These are phyloP conservation scores for Agrilus cyanescens DNA, from an alignment of 2,888 invertebrate genomes.

Conservation along the genomic window DNA sequence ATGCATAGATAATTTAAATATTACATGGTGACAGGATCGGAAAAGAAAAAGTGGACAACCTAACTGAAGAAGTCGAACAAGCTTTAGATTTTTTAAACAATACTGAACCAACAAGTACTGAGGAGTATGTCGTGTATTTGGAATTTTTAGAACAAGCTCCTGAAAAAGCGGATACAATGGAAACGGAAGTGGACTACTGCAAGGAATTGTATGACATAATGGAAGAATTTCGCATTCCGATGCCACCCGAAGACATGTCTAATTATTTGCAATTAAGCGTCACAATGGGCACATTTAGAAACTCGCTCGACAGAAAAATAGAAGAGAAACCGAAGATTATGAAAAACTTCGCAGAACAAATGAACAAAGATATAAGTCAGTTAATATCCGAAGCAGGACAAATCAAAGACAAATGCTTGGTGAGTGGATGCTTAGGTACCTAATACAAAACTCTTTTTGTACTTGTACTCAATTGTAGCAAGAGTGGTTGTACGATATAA, in stretches of 20 bases:
- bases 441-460: neutral
- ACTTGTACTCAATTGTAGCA: constrained; percentile 41
- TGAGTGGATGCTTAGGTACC: constrained; percentile 28
- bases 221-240: constrained; percentile 63
- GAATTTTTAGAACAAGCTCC: constrained; percentile 57
- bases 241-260: constrained; percentile 59
- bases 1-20: too few relatives aligned
- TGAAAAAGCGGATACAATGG: constrained; percentile 54
- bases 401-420: constrained; percentile 60
- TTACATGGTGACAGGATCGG: constrained; percentile 43
- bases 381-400: constrained; percentile 62
- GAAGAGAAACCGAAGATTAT: constrained; percentile 59
- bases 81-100: constrained; percentile 49
- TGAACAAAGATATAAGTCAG: constrained; percentile 66
- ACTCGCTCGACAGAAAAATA: constrained; percentile 56
- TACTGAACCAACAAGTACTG: constrained; percentile 55
- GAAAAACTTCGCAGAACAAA: constrained; percentile 55
- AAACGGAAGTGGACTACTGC: constrained; percentile 63
- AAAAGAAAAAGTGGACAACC: constrained; percentile 40
- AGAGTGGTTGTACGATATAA: constrained; percentile 60
- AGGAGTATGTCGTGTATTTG: constrained; percentile 60
- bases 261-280: constrained; percentile 52
- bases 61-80: constrained; percentile 49
- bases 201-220: constrained; percentile 76
- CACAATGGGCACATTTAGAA: constrained; percentile 49